Percentiles rank a stretch among this genome's conserved stretches.
Evolutionary conservation across 1,140 invertebrate genomes (phyloP).

Genomic region (Drosophila nigromelanica): DNA sequence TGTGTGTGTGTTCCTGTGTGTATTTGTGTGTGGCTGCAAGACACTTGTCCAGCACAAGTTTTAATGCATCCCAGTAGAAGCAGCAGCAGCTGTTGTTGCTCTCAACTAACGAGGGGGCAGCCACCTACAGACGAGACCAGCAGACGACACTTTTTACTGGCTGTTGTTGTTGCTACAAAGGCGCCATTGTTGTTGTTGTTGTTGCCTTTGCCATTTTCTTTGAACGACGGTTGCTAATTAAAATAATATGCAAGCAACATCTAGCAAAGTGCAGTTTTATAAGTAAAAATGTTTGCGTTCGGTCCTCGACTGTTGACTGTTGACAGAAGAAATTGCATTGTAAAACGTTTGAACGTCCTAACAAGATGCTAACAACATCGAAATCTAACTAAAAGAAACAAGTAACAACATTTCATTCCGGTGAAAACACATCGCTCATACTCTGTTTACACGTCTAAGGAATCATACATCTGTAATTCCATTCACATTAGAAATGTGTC

Average conservation of each 20-base stretch:
- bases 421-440: too few species aligned
- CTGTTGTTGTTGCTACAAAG: neutral
- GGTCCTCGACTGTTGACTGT: conserved; percentile 9
- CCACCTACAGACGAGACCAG: neutral
- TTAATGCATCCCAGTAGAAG: conserved; percentile 34
- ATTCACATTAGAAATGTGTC: too few species aligned
- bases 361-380: neutral
- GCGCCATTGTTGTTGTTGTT: conserved; percentile 3
- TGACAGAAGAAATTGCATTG: conserved; percentile 9
- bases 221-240: conserved; percentile 68
- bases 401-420: too few species aligned
- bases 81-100: conserved; percentile 33
- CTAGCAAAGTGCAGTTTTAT: conserved; percentile 50
- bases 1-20: neutral
- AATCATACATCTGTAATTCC: too few species aligned
- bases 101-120: conserved; percentile 39
- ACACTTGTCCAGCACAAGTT: conserved; percentile 55
- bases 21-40: conserved; percentile 7
- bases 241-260: conserved; percentile 64
- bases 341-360: conserved; percentile 11
- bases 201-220: conserved; percentile 8
- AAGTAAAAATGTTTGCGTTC: conserved; percentile 41
- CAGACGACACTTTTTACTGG: conserved; percentile 26
- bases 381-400: too few species aligned
- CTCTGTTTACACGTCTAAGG: too few species aligned